Evolutionary conservation across 2,888 invertebrate genomes (phyloP).

Genomic region (Diarsia mendica): DNA sequence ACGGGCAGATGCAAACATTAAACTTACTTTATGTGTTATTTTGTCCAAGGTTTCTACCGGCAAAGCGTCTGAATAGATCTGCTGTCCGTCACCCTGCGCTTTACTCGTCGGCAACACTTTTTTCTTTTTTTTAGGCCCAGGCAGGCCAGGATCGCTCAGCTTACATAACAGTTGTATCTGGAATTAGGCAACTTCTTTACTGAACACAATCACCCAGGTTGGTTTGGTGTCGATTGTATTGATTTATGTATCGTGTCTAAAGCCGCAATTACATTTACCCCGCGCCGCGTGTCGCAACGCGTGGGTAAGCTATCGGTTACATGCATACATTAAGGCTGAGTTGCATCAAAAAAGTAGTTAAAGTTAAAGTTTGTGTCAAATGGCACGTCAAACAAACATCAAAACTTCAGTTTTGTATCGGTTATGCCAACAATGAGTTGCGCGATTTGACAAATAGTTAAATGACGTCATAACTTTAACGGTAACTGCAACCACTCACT

Average conservation of each 20-base stretch:
- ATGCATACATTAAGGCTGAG: too few species aligned
- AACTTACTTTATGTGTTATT: slow-evolving; percentile 63
- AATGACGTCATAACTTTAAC: too few species aligned
- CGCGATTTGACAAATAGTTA: too few species aligned
- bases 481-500: too few species aligned
- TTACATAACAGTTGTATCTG: slow-evolving; percentile 83
- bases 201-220: neutral
- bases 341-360: too few species aligned
- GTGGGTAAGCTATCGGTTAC: too few species aligned
- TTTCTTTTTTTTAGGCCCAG: slow-evolving; percentile 73
- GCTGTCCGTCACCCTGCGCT: slow-evolving; percentile 79
- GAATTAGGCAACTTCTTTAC: slow-evolving; percentile 43
- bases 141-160: slow-evolving; percentile 80
- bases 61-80: slow-evolving; percentile 76
- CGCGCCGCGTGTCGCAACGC: too few species aligned
- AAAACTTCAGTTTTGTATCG: too few species aligned
- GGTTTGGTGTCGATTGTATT: neutral
- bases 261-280: too few species aligned
- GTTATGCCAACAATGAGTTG: too few species aligned
- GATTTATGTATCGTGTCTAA: neutral
- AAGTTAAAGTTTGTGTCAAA: too few species aligned
- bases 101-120: slow-evolving; percentile 72
- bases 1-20: slow-evolving; percentile 11
- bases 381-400: too few species aligned
- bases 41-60: slow-evolving; percentile 72